Percentiles rank a stretch among this genome's conserved stretches.
These are phyloP conservation scores for Salmo trutta DNA, from an alignment of 2,797 vertebrate species.

Conservation along the genomic window DNA sequence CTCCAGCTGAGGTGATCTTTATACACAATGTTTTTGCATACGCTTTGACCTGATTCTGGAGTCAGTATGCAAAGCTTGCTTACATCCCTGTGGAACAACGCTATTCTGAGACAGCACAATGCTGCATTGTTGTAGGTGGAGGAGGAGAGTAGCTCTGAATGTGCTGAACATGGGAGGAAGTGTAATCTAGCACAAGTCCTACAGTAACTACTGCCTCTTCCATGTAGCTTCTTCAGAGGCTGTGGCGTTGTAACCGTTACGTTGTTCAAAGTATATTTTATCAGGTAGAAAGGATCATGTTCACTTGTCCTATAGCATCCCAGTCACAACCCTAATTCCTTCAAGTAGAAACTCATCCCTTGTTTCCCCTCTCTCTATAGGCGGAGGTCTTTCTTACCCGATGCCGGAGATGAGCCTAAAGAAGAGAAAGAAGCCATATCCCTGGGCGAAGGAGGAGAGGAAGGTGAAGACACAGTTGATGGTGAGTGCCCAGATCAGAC, in stretches of 20 bases:
- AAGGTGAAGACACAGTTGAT: conserved; percentile 89
- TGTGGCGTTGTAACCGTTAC: not conserved
- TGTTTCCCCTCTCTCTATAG: not conserved
- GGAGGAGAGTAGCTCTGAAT: not conserved
- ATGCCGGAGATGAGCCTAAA: conserved; percentile 94
- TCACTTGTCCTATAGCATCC: not conserved
- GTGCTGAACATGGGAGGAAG: conserved; percentile 1
- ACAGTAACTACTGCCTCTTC: not conserved
- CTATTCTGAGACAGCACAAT: conserved; percentile 36
- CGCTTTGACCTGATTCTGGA: conserved; percentile 50
- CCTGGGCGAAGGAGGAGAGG: conserved; percentile 92
- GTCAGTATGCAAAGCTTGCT: conserved; percentile 4
- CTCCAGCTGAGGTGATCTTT: not conserved
- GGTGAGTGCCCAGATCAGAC: conserved; percentile 84
- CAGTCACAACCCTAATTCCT: not conserved
- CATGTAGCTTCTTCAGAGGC: not conserved
- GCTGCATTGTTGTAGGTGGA: not conserved
- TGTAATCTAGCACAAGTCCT: not conserved
- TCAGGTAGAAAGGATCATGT: not conserved
- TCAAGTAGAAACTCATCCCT: not conserved
- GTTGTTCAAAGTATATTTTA: not conserved
- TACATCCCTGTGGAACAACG: conserved; percentile 33
- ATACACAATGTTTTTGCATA: conserved; percentile 6
- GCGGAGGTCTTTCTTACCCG: conserved; percentile 75
- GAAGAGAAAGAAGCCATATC: conserved; percentile 94